Evolutionary conservation across 1,140 invertebrate species (phyloP).

Genomic region (Drosophila nikananu): DNA sequence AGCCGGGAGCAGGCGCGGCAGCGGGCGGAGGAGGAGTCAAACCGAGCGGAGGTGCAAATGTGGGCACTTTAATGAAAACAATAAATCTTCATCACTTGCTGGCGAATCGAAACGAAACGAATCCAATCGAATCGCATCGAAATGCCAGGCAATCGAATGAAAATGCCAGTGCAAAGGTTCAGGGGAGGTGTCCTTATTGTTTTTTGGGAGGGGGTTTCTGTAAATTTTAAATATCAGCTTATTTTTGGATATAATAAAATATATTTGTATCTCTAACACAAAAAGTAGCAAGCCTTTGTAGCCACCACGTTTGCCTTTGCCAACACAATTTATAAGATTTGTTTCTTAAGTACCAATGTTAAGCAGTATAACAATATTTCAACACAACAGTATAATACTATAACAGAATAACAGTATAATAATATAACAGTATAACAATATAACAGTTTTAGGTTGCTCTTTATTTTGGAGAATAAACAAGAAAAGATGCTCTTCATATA

Average conservation of each 20-base stretch:
- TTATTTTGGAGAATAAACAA: too few relatives aligned
- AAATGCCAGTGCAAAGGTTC: slow-evolving; percentile 34
- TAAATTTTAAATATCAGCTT: too few relatives aligned
- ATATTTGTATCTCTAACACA: neutral
- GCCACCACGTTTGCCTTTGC: too few relatives aligned
- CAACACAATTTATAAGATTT: too few relatives aligned
- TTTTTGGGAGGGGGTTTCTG: neutral
- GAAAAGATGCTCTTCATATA: too few relatives aligned
- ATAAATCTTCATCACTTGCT: slow-evolving; percentile 75
- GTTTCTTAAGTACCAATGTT: too few relatives aligned
- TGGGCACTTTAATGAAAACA: slow-evolving; percentile 77
- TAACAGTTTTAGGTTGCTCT: too few relatives aligned
- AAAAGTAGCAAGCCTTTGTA: too few relatives aligned
- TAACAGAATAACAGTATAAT: too few relatives aligned
- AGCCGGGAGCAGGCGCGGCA: neutral
- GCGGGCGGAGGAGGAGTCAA: slow-evolving; percentile 30
- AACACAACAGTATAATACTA: too few relatives aligned
- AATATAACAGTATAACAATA: too few relatives aligned
- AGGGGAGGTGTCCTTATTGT: neutral
- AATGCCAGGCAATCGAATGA: slow-evolving; percentile 52
- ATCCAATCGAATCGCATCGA: slow-evolving; percentile 44
- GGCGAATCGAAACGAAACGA: slow-evolving; percentile 44
- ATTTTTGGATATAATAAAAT: neutral
- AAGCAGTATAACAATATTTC: too few relatives aligned
- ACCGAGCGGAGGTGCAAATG: slow-evolving; percentile 71